Evolutionary conservation across 2,113 vertebrate species (phyloP).

Genomic region (Pseudopodoces humilis): DNA sequence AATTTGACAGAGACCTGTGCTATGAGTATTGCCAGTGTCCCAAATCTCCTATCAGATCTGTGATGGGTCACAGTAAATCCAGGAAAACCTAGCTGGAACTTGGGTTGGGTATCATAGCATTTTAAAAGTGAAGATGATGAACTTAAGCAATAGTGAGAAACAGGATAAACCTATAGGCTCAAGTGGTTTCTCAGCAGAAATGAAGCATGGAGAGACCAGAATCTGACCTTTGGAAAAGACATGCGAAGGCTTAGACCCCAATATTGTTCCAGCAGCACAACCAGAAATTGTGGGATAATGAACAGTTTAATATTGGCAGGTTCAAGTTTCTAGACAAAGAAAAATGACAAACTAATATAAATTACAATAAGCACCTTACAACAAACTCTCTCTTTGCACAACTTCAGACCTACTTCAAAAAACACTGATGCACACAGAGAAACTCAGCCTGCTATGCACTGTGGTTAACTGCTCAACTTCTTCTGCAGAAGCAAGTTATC

Average conservation of each 20-base stretch:
- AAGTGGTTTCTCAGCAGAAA: background rate
- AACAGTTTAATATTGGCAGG: background rate
- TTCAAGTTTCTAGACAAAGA: background rate
- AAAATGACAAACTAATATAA: background rate
- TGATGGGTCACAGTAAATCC: background rate
- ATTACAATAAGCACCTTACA: background rate
- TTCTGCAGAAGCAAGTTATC: background rate
- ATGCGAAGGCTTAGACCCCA: background rate
- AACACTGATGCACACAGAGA: background rate
- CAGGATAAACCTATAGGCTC: background rate
- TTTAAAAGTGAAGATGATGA: background rate
- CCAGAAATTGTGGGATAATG: background rate
- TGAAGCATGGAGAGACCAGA: background rate
- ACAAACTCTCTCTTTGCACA: background rate
- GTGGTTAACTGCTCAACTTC: background rate
- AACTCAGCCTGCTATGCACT: background rate
- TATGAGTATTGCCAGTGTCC: background rate
- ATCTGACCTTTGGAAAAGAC: background rate
- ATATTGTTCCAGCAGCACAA: background rate
- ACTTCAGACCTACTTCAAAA: background rate
- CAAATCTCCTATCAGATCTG: background rate
- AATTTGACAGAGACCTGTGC: background rate
- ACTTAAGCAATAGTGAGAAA: background rate
- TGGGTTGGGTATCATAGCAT: background rate
- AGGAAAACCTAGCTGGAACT: background rate